Evolutionary conservation across 2,113 vertebrate species (phyloP).

Genomic region (Mirounga angustirostris): DNA sequence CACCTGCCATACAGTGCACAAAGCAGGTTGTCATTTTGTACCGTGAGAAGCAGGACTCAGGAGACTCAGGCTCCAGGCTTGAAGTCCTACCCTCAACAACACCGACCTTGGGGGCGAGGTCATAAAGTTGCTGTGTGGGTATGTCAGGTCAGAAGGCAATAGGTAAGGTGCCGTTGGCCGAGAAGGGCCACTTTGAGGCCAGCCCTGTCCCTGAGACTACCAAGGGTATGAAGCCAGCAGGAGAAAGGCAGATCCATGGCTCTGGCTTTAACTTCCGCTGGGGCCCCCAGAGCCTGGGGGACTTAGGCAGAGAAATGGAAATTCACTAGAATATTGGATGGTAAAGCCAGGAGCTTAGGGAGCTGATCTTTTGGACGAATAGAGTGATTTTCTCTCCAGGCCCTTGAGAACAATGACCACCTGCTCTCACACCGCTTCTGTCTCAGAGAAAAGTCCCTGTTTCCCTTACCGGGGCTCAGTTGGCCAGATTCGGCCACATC

Average conservation of each 20-base stretch:
- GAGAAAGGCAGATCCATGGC: neutral
- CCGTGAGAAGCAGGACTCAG: neutral
- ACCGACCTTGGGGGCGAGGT: neutral
- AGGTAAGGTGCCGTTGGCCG: neutral
- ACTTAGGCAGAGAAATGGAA: neutral
- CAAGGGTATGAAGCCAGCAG: accelerated
- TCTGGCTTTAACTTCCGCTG: neutral
- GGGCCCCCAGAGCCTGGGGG: neutral
- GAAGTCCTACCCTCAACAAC: neutral
- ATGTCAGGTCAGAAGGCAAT: neutral
- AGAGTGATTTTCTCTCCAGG: neutral
- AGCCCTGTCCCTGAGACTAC: neutral
- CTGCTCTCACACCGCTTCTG: neutral
- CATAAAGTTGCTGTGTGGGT: neutral
- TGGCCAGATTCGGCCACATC: neutral
- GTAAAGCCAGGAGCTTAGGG: neutral
- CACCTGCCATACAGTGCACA: neutral
- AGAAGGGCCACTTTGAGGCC: neutral
- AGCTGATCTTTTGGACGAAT: neutral
- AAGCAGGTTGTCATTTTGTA: accelerated
- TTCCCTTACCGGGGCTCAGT: neutral
- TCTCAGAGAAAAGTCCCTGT: neutral
- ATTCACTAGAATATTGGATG: neutral
- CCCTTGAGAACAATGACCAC: neutral
- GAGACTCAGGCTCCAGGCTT: neutral